Percentiles rank a stretch among this genome's conserved stretches.
These are phyloP conservation scores for Spinibarbus caldwelli DNA, from an alignment of 2,797 vertebrate genomes.

Conservation along the genomic window DNA sequence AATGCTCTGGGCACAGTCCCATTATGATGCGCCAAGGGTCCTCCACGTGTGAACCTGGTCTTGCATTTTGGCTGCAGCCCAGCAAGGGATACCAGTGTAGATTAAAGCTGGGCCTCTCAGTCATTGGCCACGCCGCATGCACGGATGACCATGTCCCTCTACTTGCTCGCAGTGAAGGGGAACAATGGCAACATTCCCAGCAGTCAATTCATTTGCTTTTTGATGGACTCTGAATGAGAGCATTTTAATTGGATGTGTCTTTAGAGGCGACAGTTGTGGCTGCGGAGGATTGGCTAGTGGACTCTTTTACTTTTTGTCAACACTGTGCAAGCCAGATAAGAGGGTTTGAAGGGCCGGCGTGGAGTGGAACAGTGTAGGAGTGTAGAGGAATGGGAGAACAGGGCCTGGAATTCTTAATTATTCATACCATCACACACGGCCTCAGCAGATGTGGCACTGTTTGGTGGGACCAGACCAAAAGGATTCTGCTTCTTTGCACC, in stretches of 20 bases:
- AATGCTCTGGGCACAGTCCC: constrained; percentile 16
- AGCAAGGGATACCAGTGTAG: constrained; percentile 26
- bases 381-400: constrained; percentile 23
- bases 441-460: constrained; percentile 7
- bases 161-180: constrained; percentile 32
- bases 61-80: constrained; percentile 28
- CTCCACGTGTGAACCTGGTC: constrained; percentile 37
- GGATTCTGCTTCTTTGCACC: not conserved
- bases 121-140: not conserved
- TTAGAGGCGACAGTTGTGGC: constrained; percentile 30
- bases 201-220: constrained; percentile 57
- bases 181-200: constrained; percentile 52
- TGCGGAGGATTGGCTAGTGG: constrained; percentile 36
- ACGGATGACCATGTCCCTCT: not conserved
- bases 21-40: constrained; percentile 24
- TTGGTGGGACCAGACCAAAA: constrained; percentile 10
- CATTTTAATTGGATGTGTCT: constrained; percentile 58
- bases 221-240: constrained; percentile 54
- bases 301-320: constrained; percentile 41
- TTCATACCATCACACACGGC: constrained; percentile 12
- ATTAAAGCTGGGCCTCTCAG: constrained; percentile 41
- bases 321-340: constrained; percentile 57
- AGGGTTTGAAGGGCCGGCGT: constrained; percentile 21
- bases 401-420: constrained; percentile 37
- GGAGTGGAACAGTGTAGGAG: constrained; percentile 39